A percentile compares a stretch with the other conserved stretches of the same genome.
phyloP scores from a whole-genome alignment of 2,888 invertebrate species.

The Nasonia oneida region DNA sequence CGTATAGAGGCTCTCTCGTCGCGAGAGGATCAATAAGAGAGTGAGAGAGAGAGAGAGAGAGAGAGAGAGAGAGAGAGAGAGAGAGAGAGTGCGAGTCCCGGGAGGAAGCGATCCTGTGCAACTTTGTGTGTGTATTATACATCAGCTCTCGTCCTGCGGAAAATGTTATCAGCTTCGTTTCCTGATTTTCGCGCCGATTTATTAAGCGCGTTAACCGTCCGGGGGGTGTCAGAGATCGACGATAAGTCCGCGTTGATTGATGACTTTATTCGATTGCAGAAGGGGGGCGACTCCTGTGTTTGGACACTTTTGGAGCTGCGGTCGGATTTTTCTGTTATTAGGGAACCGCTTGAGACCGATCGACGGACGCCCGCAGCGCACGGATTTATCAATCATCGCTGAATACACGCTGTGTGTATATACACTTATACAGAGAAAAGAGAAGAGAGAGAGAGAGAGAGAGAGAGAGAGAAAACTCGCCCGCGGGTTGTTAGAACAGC shows the following conservation, averaged over 20 bases:
- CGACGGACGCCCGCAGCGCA: not conserved
- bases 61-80: not conserved
- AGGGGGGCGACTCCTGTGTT: not conserved
- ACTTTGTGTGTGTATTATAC: not conserved
- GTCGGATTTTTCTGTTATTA: not conserved
- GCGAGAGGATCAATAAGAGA: not conserved
- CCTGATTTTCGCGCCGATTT: not conserved
- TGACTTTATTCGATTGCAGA: not conserved
- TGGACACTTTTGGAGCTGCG: not conserved
- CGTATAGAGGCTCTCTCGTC: not conserved
- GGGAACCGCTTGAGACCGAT: not conserved
- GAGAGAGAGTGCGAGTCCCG: not conserved
- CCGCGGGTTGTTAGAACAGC: constrained; percentile 60
- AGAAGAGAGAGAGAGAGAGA: not conserved
- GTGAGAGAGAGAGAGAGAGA: not conserved
- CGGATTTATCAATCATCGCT: constrained; percentile 33
- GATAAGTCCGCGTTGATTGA: not conserved
- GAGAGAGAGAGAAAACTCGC: constrained; percentile 32
- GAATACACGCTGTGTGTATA: not conserved
- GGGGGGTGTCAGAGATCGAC: not conserved
- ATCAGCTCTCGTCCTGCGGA: not conserved
- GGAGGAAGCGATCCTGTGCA: not conserved
- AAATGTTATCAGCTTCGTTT: not conserved
- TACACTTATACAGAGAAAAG: not conserved
- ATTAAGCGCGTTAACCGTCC: not conserved